Base-by-base conservation (phyloP, 2,113 vertebrate genomes). In the Paracanthobrama guichenoti region DNA sequence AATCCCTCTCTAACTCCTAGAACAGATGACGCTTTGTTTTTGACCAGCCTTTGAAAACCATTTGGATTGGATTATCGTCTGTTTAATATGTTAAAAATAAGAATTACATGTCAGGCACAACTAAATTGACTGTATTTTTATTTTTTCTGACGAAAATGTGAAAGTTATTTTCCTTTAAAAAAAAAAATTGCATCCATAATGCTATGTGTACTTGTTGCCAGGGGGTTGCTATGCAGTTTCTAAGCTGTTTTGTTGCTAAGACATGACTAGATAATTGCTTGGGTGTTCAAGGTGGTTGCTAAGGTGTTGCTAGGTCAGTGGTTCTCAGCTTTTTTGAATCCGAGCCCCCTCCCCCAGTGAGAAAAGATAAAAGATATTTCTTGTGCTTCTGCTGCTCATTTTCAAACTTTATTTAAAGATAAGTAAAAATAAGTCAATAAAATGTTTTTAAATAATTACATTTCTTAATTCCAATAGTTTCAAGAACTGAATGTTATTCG, bases 1-100 rank as follows among this genome's bases (percentile, higher is more conserved):
- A 7, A 73, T 11, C 44, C n/a, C 6, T 28, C 26, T 11, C 24
- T 9, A 50, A 26, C 46, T 24, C 0, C 72, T 18, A 76, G 73
- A 76, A 76, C 74, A 76, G 50, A 57, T 18, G 4, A 31, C 13
- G 39, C 13, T 62, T 79, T 79, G 76, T 60, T 42, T 78, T 60
- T 26, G 35, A 79, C 10, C 55, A 39, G 20, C 11, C 4, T 78
- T 78, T 59, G 7, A 42, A 35, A 46, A 24, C n/a, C 13, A 2
- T 39, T 22, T 50, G 35, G 64, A 35, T 7, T 31, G 31, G n/a
- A 73, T 48, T 73, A 73, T 48, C 2, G 13, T 48, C 42, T 6
- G 13, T 4, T 73, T 46, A 14, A 42, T 69, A 24, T 72, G 42
- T 24, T 46, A 44, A 12, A 46, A 72, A 22, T 46, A 24, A 72